A percentile compares a stretch with the other conserved stretches of the same genome.
Evolutionary conservation across 2,113 vertebrate genomes (phyloP).

Genomic region (Pampusana beccarii): DNA sequence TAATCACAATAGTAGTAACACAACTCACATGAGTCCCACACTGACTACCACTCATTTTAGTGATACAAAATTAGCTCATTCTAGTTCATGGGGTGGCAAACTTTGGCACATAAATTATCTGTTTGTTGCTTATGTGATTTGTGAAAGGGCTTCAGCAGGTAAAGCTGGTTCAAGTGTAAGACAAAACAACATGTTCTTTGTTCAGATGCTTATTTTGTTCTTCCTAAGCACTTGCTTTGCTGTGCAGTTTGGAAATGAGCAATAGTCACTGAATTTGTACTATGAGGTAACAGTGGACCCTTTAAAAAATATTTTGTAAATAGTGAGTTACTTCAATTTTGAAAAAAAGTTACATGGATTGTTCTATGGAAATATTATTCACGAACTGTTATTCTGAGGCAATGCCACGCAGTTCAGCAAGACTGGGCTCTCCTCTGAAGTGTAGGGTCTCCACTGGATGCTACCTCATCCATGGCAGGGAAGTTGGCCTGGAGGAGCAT

Average conservation of each 20-base stretch:
- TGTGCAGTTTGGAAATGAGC: background rate
- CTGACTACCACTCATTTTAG: background rate
- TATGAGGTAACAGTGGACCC: background rate
- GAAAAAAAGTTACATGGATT: background rate
- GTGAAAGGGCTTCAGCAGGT: background rate
- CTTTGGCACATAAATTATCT: background rate
- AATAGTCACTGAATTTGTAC: background rate
- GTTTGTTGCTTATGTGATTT: background rate
- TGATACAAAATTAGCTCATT: background rate
- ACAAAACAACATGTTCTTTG: conserved; percentile 24
- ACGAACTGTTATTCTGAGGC: background rate
- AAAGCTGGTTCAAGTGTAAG: background rate
- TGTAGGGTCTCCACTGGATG: background rate
- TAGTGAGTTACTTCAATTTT: background rate
- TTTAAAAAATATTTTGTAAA: background rate
- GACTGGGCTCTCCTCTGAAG: background rate
- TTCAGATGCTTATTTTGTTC: conserved; percentile 19
- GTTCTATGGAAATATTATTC: background rate
- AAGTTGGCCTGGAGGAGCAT: background rate
- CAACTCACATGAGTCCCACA: background rate
- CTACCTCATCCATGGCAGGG: background rate
- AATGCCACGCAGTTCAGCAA: background rate
- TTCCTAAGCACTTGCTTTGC: background rate
- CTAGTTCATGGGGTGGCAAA: background rate
- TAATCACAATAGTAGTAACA: background rate